Evolutionary conservation across 2,113 vertebrate species (phyloP), one percentile per base, ranked within the genome.

Genomic region (Lagopus leucura): DNA sequence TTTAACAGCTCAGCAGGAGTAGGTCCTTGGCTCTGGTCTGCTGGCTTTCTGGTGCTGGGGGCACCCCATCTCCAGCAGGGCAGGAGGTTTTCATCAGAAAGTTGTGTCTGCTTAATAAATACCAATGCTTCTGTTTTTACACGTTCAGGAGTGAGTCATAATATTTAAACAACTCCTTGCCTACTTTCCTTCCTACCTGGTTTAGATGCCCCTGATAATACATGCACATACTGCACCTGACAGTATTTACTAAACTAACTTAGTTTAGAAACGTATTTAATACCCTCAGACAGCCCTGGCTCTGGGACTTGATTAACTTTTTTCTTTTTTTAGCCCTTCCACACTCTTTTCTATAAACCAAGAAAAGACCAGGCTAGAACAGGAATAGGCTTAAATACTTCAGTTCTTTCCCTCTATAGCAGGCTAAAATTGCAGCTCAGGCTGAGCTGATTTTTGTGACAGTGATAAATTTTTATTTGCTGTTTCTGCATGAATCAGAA

Each of bases 91-190:
- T 40, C 27, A 22, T 4, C 10, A 10, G 32, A 15, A 74, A 40
- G 20, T 5, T 1, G 11, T 27, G 38, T 28, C 28, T 18, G 36
- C 38, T 7, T 5, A 12, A 19, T 8, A 22, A 3, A 2, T 0
- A 18, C 0, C 10, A n/a, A 40, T 2, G 6, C 0, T 3, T 19
- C 18, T 36, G 36, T 0, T 20, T 30, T 18, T 9, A 32, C 18
- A 22, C 2, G 1, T 18, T 6, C 4, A 1, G 0, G 3, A 30
- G 16, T 3, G 38, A 78, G 8, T 0, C 3, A 7, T 0, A n/a
- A 15, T 3, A 40, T 79, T 27, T 9, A 22, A 45, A 34, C 0
- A 7, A 34, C 12, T 20, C 10, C 8, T 11, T 1, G 1, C 2
- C 25, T 22, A 1, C 25, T 67, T n/a, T 25, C 40, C 17, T 8